Evolutionary conservation across 1,140 invertebrate species (phyloP).

Genomic region (Pseudomyrmex flavicornis): DNA sequence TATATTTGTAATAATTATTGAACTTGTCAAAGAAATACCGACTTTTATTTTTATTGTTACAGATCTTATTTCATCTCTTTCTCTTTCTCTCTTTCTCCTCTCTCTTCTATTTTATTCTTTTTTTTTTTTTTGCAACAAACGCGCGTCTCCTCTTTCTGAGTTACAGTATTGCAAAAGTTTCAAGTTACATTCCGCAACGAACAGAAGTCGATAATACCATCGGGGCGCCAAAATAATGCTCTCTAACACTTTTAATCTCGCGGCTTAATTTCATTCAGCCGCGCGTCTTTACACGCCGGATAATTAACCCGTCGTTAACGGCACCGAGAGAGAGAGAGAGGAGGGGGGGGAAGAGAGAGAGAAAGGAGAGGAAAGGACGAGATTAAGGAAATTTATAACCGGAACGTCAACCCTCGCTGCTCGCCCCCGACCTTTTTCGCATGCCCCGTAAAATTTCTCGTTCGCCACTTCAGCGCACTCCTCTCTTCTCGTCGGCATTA

Average conservation of each 20-base stretch:
- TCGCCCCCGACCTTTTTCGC: slow-evolving; percentile 14
- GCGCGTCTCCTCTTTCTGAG: no score
- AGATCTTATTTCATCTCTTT: background rate
- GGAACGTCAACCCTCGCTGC: slow-evolving; percentile 8
- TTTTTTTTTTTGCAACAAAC: background rate
- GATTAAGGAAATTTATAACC: slow-evolving; percentile 62
- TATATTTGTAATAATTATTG: background rate
- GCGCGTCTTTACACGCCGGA: slow-evolving; percentile 29
- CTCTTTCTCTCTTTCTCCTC: no score
- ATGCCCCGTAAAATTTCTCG: slow-evolving; percentile 47
- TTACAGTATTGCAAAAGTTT: background rate
- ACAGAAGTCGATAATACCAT: slow-evolving; percentile 23
- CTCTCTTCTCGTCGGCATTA: slow-evolving; percentile 19
- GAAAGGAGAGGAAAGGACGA: background rate
- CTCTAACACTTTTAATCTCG: slow-evolving; percentile 40
- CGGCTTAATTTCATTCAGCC: slow-evolving; percentile 44
- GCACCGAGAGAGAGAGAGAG: background rate
- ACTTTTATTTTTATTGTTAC: no score
- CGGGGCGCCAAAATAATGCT: slow-evolving; percentile 26
- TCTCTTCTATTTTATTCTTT: no score
- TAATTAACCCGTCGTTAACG: slow-evolving; percentile 63
- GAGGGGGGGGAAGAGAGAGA: no score
- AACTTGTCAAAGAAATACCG: background rate
- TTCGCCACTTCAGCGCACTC: slow-evolving; percentile 46
- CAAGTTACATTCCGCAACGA: slow-evolving; percentile 5